Conservation (phyloP, 2,888 invertebrate species). For the Toxonevra muliebris region DNA sequence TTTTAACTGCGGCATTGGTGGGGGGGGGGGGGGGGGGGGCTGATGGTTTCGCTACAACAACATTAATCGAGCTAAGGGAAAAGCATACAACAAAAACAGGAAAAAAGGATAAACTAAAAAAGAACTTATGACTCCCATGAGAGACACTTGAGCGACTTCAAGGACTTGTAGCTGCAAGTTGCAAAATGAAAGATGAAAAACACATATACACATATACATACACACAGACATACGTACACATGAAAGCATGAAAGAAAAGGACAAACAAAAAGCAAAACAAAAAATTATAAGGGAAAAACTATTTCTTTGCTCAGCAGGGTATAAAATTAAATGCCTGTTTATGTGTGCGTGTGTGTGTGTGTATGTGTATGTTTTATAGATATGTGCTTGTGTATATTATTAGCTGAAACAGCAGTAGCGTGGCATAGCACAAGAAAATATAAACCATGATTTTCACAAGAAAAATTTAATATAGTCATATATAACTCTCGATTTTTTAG, state of each 20-base stretch:
- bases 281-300: not conserved
- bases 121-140: conserved; percentile 27
- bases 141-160: conserved; percentile 23
- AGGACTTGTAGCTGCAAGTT: conserved; percentile 5
- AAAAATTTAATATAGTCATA: too few species aligned
- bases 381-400: not conserved
- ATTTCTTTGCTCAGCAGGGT: conserved; percentile 41
- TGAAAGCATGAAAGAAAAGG: not conserved
- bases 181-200: too few species aligned
- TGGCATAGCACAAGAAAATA: too few species aligned
- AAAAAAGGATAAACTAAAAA: not conserved
- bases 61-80: not conserved
- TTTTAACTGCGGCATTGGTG: not conserved
- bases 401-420: too few species aligned
- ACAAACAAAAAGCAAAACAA: not conserved
- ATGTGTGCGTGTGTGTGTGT: not conserved
- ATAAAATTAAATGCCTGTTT: conserved; percentile 42
- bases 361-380: not conserved
- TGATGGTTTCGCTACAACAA: not conserved
- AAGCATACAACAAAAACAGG: not conserved
- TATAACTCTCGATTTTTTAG: not conserved
- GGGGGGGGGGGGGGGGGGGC: not conserved
- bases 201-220: too few species aligned
- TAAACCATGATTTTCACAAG: too few species aligned
- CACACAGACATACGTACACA: not conserved